Evolutionary conservation across 2,888 invertebrate species (phyloP).

Genomic region (Netelia inedita): DNA sequence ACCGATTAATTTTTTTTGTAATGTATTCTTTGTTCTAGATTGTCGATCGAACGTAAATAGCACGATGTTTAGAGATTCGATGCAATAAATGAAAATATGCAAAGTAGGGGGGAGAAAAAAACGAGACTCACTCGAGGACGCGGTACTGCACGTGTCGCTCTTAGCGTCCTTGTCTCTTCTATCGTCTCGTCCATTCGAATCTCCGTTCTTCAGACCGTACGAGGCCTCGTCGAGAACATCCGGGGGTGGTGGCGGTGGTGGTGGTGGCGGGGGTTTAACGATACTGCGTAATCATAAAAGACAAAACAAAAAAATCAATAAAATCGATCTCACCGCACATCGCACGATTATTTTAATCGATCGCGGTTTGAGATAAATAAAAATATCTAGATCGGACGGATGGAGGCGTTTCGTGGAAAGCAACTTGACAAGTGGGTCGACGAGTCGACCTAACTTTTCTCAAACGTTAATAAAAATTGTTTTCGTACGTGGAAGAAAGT

Average conservation of each 20-base stretch:
- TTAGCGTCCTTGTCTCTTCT: slow-evolving; percentile 77
- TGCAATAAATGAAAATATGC: neutral
- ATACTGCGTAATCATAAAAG: slow-evolving; percentile 69
- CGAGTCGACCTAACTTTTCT: slow-evolving; percentile 31
- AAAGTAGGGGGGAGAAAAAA: neutral
- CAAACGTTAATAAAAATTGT: slow-evolving; percentile 19
- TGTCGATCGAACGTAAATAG: slow-evolving; percentile 34
- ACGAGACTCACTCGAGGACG: slow-evolving; percentile 73
- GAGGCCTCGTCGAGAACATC: slow-evolving; percentile 79
- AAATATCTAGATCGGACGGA: slow-evolving; percentile 27
- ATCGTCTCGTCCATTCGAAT: slow-evolving; percentile 73
- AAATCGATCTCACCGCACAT: slow-evolving; percentile 34
- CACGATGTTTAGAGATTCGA: neutral
- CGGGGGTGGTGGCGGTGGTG: slow-evolving; percentile 83
- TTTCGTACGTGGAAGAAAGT: slow-evolving; percentile 46
- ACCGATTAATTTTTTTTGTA: neutral
- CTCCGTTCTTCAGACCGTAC: slow-evolving; percentile 73
- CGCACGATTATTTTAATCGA: slow-evolving; percentile 55
- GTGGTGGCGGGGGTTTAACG: slow-evolving; percentile 81
- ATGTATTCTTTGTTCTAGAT: slow-evolving; percentile 6
- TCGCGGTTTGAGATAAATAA: slow-evolving; percentile 45
- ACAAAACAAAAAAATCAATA: slow-evolving; percentile 5
- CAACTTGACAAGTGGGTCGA: slow-evolving; percentile 56
- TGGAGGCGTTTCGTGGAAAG: slow-evolving; percentile 17
- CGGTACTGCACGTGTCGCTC: slow-evolving; percentile 75